phyloP scores from a whole-genome alignment of 2,888 invertebrate species.

The Lapara coniferarum region DNA sequence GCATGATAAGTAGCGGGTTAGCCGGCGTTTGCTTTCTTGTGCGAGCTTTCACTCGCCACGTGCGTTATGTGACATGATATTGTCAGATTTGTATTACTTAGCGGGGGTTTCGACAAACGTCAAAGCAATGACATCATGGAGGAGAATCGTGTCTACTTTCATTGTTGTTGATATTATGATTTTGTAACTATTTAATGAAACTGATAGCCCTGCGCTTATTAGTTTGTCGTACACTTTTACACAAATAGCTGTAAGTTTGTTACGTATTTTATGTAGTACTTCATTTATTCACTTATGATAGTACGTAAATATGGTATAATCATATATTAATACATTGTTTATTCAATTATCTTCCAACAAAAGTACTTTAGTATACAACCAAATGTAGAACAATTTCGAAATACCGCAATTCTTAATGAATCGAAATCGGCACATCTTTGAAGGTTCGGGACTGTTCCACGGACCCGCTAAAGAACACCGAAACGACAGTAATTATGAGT shows the following conservation, averaged over 20 bases:
- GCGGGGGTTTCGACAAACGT: neutral
- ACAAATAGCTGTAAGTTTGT: too few relatives aligned
- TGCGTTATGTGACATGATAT: constrained; percentile 25
- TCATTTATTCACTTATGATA: too few relatives aligned
- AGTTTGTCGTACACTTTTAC: too few relatives aligned
- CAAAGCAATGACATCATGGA: neutral
- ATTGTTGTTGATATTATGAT: neutral
- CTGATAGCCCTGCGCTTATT: too few relatives aligned
- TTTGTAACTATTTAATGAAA: neutral
- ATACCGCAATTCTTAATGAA: too few relatives aligned
- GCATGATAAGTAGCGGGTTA: constrained; percentile 17
- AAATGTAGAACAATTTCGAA: too few relatives aligned
- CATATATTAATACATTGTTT: too few relatives aligned
- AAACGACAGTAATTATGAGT: constrained; percentile 10
- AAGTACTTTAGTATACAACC: too few relatives aligned
- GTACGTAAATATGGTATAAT: too few relatives aligned
- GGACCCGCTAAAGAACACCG: neutral
- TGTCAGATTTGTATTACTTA: neutral
- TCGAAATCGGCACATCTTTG: neutral
- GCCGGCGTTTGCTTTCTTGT: constrained; percentile 26
- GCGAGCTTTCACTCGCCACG: constrained; percentile 26
- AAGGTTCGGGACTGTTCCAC: constrained; percentile 1
- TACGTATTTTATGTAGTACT: too few relatives aligned
- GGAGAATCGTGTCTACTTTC: neutral
- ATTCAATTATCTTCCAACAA: too few relatives aligned